Conservation (phyloP, 2,797 vertebrate genomes). For the Syngnathus rostellatus region DNA sequence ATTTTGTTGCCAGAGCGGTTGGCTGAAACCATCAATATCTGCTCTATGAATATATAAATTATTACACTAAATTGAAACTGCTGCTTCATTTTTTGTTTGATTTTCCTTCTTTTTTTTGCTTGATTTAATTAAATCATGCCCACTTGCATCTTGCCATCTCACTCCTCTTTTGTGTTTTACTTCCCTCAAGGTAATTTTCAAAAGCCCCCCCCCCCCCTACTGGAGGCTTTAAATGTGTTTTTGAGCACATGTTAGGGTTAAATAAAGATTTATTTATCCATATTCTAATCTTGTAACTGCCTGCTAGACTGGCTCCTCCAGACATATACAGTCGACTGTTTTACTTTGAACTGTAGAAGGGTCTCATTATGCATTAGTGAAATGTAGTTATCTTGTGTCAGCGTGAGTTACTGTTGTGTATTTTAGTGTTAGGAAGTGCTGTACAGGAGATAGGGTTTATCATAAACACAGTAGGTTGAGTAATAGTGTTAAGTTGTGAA, state of each 20-base stretch:
- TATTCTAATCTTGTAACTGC: slow-evolving; percentile 42
- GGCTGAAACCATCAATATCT: neutral
- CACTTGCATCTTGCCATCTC: slow-evolving; percentile 2
- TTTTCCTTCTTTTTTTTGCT: neutral
- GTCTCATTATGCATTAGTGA: slow-evolving; percentile 45
- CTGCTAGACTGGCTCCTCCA: slow-evolving; percentile 29
- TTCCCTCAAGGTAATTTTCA: slow-evolving; percentile 22
- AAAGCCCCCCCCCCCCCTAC: slow-evolving; percentile 23
- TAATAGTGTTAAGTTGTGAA: slow-evolving; percentile 40
- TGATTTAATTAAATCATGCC: slow-evolving; percentile 10
- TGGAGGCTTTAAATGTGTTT: slow-evolving; percentile 37
- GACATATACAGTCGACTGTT: slow-evolving; percentile 28
- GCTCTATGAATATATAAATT: neutral
- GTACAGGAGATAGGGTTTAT: slow-evolving; percentile 45
- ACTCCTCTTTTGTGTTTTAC: slow-evolving; percentile 11
- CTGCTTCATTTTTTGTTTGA: neutral
- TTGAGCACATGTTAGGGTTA: slow-evolving; percentile 43
- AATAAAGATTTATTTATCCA: slow-evolving; percentile 51
- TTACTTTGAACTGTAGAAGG: slow-evolving; percentile 55
- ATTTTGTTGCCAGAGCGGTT: neutral
- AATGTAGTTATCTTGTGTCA: slow-evolving; percentile 52
- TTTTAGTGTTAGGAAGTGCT: slow-evolving; percentile 41
- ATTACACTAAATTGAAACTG: neutral
- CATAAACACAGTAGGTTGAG: slow-evolving; percentile 38
- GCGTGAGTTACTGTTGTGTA: slow-evolving; percentile 20